Evolutionary conservation across 1,140 invertebrate genomes (phyloP).

Genomic region (Ericerus pela): DNA sequence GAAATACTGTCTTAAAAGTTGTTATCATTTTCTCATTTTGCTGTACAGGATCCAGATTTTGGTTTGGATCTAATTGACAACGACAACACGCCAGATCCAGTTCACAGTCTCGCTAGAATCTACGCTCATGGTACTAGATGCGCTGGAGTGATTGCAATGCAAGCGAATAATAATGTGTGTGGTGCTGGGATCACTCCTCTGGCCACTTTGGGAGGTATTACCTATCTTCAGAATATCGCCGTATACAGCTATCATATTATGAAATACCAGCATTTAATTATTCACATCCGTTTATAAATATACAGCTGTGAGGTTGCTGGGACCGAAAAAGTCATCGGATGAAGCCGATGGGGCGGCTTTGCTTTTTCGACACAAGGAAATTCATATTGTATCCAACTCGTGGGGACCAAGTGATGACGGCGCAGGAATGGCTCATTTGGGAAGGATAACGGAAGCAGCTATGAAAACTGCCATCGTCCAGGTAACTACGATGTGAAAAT

Average conservation of each 20-base stretch:
- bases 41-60: slow-evolving; percentile 55
- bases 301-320: not conserved
- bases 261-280: not conserved
- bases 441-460: slow-evolving; percentile 57
- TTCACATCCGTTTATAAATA: not conserved
- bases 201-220: slow-evolving; percentile 56
- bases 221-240: too few relatives aligned
- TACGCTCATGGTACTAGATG: slow-evolving; percentile 61
- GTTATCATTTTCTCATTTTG: too few relatives aligned
- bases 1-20: too few relatives aligned
- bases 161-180: slow-evolving; percentile 68
- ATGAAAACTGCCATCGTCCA: slow-evolving; percentile 53
- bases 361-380: slow-evolving; percentile 44
- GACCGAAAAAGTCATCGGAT: slow-evolving; percentile 61
- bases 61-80: slow-evolving; percentile 72
- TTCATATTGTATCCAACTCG: slow-evolving; percentile 80
- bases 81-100: slow-evolving; percentile 55
- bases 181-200: slow-evolving; percentile 74
- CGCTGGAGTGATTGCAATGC: slow-evolving; percentile 73
- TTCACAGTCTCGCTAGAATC: slow-evolving; percentile 47
- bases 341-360: slow-evolving; percentile 66
- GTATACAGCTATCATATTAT: not conserved
- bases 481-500: slow-evolving; percentile 32
- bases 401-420: slow-evolving; percentile 87
- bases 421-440: slow-evolving; percentile 72